Conservation (phyloP, 2,888 invertebrate genomes). For the Pristionchus maxplancki region DNA sequence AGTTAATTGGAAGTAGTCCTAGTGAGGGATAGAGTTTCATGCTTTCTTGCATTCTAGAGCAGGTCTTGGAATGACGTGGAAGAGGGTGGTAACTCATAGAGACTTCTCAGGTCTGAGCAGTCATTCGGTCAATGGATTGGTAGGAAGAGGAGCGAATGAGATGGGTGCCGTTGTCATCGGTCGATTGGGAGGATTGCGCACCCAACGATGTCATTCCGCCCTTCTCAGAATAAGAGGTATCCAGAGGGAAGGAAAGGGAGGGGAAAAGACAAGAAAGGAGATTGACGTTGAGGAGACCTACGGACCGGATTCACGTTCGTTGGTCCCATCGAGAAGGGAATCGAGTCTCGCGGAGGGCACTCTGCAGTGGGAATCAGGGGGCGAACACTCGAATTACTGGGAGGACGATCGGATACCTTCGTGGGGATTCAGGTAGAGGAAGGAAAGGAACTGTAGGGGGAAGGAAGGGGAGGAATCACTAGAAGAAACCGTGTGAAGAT, state of each 20-base stretch:
- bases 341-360: slow-evolving; percentile 49
- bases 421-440: slow-evolving; percentile 46
- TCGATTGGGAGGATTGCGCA: slow-evolving; percentile 49
- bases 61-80: background rate
- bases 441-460: too few relatives aligned
- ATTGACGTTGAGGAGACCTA: slow-evolving; percentile 41
- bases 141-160: background rate
- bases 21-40: background rate
- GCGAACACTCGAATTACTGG: slow-evolving; percentile 1
- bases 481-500: background rate
- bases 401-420: slow-evolving; percentile 47
- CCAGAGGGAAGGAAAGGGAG: background rate
- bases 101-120: slow-evolving; percentile 5
- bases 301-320: slow-evolving; percentile 33
- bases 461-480: background rate
- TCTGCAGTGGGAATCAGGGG: background rate
- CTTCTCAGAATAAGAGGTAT: slow-evolving; percentile 41
- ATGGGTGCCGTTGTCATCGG: slow-evolving; percentile 49
- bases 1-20: slow-evolving; percentile 4
- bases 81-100: background rate
- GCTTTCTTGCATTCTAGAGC: background rate
- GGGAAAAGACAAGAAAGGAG: background rate
- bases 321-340: background rate
- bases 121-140: slow-evolving; percentile 37
- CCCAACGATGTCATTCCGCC: slow-evolving; percentile 48